Evolutionary conservation across 2,113 vertebrate species (phyloP), one percentile per base, ranked within the genome.

Genomic region (Phaetusa simplex): DNA sequence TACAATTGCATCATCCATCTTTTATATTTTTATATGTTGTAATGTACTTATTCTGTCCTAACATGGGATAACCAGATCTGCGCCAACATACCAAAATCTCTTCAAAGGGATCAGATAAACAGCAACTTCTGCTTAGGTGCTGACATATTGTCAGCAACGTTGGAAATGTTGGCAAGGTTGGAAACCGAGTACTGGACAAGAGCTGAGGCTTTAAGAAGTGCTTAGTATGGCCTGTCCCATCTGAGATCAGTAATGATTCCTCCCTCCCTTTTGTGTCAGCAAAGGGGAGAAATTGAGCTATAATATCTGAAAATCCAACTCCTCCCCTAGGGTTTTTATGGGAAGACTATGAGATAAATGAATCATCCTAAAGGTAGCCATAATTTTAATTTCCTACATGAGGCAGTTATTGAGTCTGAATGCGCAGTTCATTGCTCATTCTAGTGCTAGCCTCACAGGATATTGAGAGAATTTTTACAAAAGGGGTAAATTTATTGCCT

Each of bases 311-410:
- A 93, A 95, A 88, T 50, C 20, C 24, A n/a, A 7, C 38, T 86
- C 42, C 15, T 64, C 43, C 32, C 17, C 6, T 61, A 42, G 69
- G 34, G 19, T 70, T 67, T 82, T 86, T 86, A 12, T 62, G 32
- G 47, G 15, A 95, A 80, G 36, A 11, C 59, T 73, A 55, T 62
- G 40, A 83, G 19, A 76, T n/a, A 77, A 88, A 92, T 77, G 23
- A 92, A 86, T 88, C 58, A n/a, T 62, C 5, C 5, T 81, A 81
- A 92, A 86, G 30, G 12, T 34, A 82, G 14, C 17, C 40, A 70
- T 86, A 76, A 83, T 90, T 92, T 95, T 77, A 92, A 86, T 88
- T 95, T 93, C 67, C 52, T 78, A 40, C 27, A 29, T 77, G 71
- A 91, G 22, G 50, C 45, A 71, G 27, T 45, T 90, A 83, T 26